phyloP scores from a whole-genome alignment of 2,797 vertebrate species.

The Squalus acanthias region DNA sequence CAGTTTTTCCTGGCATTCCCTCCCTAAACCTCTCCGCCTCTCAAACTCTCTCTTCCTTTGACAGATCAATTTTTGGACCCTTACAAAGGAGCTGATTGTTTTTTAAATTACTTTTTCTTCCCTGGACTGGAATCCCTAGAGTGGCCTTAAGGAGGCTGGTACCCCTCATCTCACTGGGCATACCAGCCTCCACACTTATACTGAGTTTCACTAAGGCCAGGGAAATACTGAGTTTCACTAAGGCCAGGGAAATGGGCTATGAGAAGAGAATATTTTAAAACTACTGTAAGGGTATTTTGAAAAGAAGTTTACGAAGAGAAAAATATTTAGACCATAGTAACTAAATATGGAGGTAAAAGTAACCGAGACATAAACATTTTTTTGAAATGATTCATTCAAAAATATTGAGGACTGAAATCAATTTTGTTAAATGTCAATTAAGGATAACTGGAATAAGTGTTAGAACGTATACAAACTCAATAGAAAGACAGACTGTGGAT shows the following conservation, averaged over 20 bases:
- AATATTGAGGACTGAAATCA: background rate
- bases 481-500: background rate
- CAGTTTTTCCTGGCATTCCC: background rate
- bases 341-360: background rate
- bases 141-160: background rate
- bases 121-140: background rate
- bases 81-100: background rate
- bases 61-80: background rate
- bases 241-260: no score
- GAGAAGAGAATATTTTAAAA: background rate
- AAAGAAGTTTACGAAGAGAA: background rate
- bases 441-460: background rate
- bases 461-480: background rate
- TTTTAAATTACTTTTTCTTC: background rate
- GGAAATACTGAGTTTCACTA: no score
- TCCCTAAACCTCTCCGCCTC: background rate
- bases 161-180: background rate
- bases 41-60: background rate
- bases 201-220: no score
- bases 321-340: background rate
- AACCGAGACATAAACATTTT: background rate
- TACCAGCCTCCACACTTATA: no score
- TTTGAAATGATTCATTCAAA: background rate
- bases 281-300: background rate
- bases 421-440: background rate